These are phyloP conservation scores for Cephus nigrinus DNA, from an alignment of 2,888 invertebrate species.

Conservation along the genomic window DNA sequence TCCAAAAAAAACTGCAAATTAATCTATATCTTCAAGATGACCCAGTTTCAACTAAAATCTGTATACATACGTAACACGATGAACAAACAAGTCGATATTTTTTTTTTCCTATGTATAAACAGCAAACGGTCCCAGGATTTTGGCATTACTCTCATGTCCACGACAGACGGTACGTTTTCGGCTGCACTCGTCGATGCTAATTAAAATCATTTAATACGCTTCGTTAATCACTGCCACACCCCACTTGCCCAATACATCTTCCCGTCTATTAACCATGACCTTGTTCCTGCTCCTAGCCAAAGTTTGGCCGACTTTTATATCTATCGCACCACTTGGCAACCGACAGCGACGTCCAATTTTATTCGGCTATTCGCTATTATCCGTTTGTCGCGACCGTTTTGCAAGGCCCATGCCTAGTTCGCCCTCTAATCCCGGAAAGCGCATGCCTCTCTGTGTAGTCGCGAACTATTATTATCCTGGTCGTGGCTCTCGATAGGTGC, in stretches of 20 bases:
- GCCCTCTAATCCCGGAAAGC: background rate
- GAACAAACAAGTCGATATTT: background rate
- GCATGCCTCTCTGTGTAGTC: background rate
- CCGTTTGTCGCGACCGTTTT: background rate
- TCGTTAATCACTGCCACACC: background rate
- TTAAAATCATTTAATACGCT: background rate
- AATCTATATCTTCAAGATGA: background rate
- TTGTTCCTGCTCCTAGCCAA: background rate
- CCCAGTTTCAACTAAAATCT: background rate
- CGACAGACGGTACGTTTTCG: background rate
- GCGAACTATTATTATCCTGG: background rate
- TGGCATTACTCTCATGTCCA: background rate
- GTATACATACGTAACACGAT: background rate
- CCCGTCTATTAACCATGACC: background rate
- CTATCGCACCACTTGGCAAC: background rate
- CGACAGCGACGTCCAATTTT: background rate
- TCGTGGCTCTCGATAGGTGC: background rate
- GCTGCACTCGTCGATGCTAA: background rate
- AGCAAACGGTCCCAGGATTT: background rate
- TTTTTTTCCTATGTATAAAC: background rate
- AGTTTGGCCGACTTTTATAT: background rate
- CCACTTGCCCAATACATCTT: background rate
- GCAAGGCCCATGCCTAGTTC: background rate
- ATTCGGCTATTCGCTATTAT: background rate
- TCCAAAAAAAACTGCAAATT: background rate